phyloP scores from a whole-genome alignment of 1,140 invertebrate species.

The Bombus turneri region DNA sequence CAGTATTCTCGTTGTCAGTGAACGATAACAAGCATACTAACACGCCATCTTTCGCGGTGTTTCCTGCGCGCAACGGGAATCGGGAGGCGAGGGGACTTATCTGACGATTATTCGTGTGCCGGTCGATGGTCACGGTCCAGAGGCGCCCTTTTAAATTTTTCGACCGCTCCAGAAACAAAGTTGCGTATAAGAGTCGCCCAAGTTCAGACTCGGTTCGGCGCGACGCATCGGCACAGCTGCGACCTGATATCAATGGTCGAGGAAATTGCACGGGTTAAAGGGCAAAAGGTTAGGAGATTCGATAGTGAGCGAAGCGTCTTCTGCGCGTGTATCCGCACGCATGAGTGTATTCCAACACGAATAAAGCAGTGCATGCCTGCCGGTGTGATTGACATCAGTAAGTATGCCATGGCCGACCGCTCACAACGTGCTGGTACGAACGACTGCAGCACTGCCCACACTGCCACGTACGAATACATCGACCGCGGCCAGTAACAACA shows the following conservation, averaged over 20 bases:
- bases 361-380: conserved; percentile 71
- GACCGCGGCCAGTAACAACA: conserved; percentile 44
- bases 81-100: background rate
- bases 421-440: conserved; percentile 78
- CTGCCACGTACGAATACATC: conserved; percentile 66
- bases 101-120: background rate
- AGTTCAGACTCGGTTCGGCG: conserved; percentile 52
- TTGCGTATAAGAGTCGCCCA: conserved; percentile 12
- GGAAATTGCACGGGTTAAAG: conserved; percentile 65
- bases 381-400: conserved; percentile 83
- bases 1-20: too few relatives aligned
- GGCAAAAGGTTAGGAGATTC: conserved; percentile 56
- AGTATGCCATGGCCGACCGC: conserved; percentile 83
- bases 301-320: conserved; percentile 30
- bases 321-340: background rate
- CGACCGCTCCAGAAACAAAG: background rate
- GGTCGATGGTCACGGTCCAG: conserved; percentile 19
- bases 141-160: background rate
- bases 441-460: conserved; percentile 75
- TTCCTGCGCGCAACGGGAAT: background rate
- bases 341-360: conserved; percentile 32
- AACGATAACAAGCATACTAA: too few relatives aligned
- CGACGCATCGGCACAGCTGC: conserved; percentile 45
- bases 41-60: background rate
- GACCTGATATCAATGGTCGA: conserved; percentile 59